Percentiles rank a stretch among this genome's conserved stretches.
These are phyloP conservation scores for Grantiella picta DNA, from an alignment of 2,113 vertebrate genomes.

Conservation along the genomic window DNA sequence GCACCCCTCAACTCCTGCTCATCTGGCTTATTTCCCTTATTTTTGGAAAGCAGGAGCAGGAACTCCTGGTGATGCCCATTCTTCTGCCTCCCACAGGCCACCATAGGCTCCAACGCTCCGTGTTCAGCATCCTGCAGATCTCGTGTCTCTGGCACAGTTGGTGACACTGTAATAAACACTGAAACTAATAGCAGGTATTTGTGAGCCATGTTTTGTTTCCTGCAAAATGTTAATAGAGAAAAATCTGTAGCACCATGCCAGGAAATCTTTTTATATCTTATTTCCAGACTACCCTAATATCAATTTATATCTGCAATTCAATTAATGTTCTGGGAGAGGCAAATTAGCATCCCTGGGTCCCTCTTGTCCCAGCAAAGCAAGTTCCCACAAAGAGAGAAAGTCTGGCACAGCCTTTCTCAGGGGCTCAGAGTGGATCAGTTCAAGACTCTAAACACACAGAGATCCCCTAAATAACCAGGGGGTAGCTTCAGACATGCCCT, in stretches of 20 bases:
- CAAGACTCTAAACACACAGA: background rate
- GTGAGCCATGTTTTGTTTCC: background rate
- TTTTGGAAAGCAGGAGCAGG: background rate
- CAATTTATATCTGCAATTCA: constrained; percentile 2
- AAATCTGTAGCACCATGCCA: background rate
- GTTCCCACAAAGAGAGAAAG: background rate
- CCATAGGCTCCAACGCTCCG: rapidly evolving
- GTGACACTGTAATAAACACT: background rate
- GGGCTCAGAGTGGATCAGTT: background rate
- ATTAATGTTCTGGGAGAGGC: background rate
- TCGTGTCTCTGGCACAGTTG: background rate
- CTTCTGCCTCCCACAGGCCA: background rate
- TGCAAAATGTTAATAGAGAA: constrained; percentile 10
- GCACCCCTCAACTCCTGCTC: background rate
- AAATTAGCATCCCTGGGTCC: background rate
- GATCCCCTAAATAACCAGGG: background rate
- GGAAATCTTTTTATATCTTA: constrained; percentile 23
- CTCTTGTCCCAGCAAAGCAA: background rate
- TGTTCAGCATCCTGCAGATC: background rate
- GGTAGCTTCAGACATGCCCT: background rate
- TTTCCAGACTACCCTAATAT: background rate
- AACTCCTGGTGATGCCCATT: background rate
- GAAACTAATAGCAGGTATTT: background rate
- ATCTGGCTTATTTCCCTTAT: background rate
- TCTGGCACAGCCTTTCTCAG: background rate